Base-by-base conservation (phyloP, 2,888 invertebrate genomes). In the Aspidiotus rigidus region DNA sequence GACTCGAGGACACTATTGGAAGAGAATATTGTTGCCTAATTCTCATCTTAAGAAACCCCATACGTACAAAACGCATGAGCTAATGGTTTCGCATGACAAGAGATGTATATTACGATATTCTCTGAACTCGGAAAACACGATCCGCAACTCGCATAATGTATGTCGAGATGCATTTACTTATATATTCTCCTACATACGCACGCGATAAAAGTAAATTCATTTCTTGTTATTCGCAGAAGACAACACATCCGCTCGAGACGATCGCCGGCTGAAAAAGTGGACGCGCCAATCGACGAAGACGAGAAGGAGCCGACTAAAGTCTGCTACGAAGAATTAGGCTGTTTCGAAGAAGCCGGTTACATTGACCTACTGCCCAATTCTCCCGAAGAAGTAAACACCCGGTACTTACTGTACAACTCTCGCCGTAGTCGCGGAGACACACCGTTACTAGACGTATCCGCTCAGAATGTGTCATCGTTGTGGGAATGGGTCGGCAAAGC, bases 321-420 rank as follows among this genome's bases (percentile, higher is more conserved):
- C 2, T 96, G 95, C 77, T 95, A 94, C 77, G 87, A 86, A 17
- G 90, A 90, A 72, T 83, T 95, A 66, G 95, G 95, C 9, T 96
- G 96, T 77, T 95, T 94, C 80, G 89, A 91, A 76, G 91, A 93
- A 75, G 86, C 90, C 6, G 89, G 90, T 67, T 93, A 93, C 77
- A 80, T 94, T 78, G 93, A 93, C 80, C 91, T 91, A 81, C 79
- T 93, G 71, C 94, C 94, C 5, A 87, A 88, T 64, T 81, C 88
- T 17, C 93, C 93, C 0, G 88, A 90, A 77, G 91, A 92, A 76
- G 89, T 73, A 2, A 72, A 72, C 60, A 74, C 73, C 39, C 63
- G 73, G 17, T 75, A 75, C 71, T 71, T 75, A 28, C 70, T 75
- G 62, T 75, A 75, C 72, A 74, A 72, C 77, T 78, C 2, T 75